Base-by-base conservation (phyloP, 2,888 invertebrate genomes). In the Tenodera sinensis region DNA sequence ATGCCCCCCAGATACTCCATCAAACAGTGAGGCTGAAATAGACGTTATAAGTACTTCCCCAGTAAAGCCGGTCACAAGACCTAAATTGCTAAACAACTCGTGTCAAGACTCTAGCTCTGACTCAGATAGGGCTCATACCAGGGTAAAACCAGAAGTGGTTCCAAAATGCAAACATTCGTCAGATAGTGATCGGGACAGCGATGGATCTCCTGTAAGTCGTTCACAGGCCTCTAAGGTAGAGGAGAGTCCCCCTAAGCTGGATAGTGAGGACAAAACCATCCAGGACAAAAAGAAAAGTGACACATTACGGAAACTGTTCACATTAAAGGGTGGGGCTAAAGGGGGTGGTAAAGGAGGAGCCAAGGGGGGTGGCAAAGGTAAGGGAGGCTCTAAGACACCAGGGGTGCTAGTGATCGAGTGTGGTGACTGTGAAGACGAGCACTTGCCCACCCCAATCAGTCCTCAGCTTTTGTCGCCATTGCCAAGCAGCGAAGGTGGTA, bases 371-470 rank as follows among this genome's bases (percentile, higher is more conserved):
- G 96, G 96, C 3, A 96, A 96, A 91, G 95, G 95, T 27, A 88
- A 89, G 54, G 90, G 89, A 6, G 90, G 90, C 42, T 88, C 89
- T 25, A 89, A 89, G 84, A 90, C 90, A 92, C 96, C 96, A 3
- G 96, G 96, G 91, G 96, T 96, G 88, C 95, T 96, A 88, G 95
- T 96, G 89, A 95, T 96, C 90, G 96, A 96, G 91, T 94, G 94
- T 91, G 94, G 94, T 83, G 42, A 88, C 8, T 88, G 87, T 28
- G n/a, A 89, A 54, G 93, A 93, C 91, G 90, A 92, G 9, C 90
- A 91, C 27, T 30, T 85, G 20, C 83, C 89, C 86, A 91, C 92
- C 9, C 90, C 91, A 30, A 91, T 91, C 89, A 92, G 92, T 47
- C 93, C 92, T 89, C 92, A 92, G 15, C 89, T 90, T 14, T 88